Percentiles rank a stretch among this genome's conserved stretches.
phyloP scores from a whole-genome alignment of 1,140 invertebrate species.

The Proctacanthus coquilletti region DNA sequence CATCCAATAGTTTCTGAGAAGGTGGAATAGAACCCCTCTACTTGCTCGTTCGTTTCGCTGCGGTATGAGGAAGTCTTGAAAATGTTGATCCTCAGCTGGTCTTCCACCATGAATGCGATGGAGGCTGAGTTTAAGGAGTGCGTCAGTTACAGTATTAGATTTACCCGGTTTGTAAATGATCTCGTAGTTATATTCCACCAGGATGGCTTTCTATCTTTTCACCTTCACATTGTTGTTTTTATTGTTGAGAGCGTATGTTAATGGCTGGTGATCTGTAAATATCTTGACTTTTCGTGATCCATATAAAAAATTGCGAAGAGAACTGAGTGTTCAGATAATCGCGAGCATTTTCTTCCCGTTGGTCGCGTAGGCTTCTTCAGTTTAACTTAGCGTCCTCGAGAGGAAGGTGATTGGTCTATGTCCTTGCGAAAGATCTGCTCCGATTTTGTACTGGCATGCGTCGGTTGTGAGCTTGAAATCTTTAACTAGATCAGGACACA shows the following conservation, averaged over 20 bases:
- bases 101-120: neutral
- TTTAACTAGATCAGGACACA: constrained; percentile 19
- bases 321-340: constrained; percentile 24
- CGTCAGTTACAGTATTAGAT: constrained; percentile 18
- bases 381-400: constrained; percentile 10
- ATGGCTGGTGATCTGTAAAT: constrained; percentile 3
- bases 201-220: constrained; percentile 9
- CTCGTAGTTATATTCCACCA: constrained; percentile 18
- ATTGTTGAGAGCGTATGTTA: constrained; percentile 22
- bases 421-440: constrained; percentile 14
- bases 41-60: neutral
- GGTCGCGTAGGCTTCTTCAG: constrained; percentile 12
- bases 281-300: constrained; percentile 14
- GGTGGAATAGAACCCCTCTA: neutral
- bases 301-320: constrained; percentile 27
- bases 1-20: neutral
- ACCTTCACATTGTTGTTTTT: constrained; percentile 19
- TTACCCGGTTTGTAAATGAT: constrained; percentile 29
- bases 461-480: constrained; percentile 19
- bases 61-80: neutral
- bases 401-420: constrained; percentile 13
- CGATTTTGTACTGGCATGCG: constrained; percentile 15
- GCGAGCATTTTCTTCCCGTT: constrained; percentile 20
- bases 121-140: constrained; percentile 3
- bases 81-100: neutral